These are phyloP conservation scores for Synanthedon myopaeformis DNA, from an alignment of 2,888 invertebrate genomes.

Conservation along the genomic window DNA sequence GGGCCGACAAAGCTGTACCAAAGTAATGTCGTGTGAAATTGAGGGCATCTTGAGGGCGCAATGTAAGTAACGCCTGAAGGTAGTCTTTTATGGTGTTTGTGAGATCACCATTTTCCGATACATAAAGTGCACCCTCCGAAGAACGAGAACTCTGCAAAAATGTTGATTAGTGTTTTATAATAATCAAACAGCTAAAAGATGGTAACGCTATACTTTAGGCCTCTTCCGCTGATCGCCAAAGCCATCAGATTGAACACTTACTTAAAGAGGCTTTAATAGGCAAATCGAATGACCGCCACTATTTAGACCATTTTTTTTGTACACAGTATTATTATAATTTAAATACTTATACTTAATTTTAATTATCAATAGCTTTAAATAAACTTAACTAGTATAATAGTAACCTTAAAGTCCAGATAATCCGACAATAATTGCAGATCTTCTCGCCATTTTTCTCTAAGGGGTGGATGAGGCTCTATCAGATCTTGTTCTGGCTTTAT, in stretches of 20 bases:
- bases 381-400: too few relatives aligned
- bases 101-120: conserved; percentile 69
- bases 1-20: conserved; percentile 49
- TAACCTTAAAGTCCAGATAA: conserved; percentile 73
- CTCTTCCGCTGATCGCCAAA: too few relatives aligned
- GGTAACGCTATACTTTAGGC: too few relatives aligned
- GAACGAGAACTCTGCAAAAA: conserved; percentile 47
- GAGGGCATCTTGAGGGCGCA: conserved; percentile 68
- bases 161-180: too few relatives aligned
- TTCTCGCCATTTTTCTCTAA: conserved; percentile 65
- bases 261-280: too few relatives aligned
- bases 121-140: conserved; percentile 67
- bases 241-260: too few relatives aligned
- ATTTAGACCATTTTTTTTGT: too few relatives aligned
- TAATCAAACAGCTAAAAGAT: too few relatives aligned
- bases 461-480: conserved; percentile 47
- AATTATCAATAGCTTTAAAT: too few relatives aligned
- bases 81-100: conserved; percentile 71
- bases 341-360: too few relatives aligned
- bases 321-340: too few relatives aligned
- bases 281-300: too few relatives aligned
- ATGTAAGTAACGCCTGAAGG: conserved; percentile 66
- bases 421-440: conserved; percentile 73
- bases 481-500: conserved; percentile 41
- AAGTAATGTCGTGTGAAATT: conserved; percentile 71